phyloP scores from a whole-genome alignment of 30 jellyfish, hydroid and myxozoan genomes.

The Mastigias papua region DNA sequence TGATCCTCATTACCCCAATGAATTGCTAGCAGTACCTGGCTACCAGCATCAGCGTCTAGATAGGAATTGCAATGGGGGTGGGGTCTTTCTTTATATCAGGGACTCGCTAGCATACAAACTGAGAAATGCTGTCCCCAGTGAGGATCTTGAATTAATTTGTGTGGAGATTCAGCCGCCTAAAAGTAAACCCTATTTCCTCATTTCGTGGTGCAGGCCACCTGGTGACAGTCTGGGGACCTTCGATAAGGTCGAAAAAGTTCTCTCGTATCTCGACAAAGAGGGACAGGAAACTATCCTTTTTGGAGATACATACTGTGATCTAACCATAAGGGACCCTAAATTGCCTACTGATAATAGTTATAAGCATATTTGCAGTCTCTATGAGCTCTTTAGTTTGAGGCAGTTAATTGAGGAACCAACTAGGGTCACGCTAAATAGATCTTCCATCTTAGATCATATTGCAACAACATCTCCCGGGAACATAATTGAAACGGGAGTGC shows the following conservation, averaged over 20 bases:
- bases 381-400: conserved; percentile 31
- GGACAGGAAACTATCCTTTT: conserved; percentile 34
- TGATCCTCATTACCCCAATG: conserved; percentile 5
- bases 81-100: conserved; percentile 14
- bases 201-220: conserved; percentile 50
- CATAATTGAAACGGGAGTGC: conserved; percentile 41
- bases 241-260: conserved; percentile 50
- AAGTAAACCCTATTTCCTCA: background rate
- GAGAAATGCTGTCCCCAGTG: background rate
- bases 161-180: conserved; percentile 20
- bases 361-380: conserved; percentile 27
- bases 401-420: conserved; percentile 54
- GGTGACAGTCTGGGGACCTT: conserved; percentile 38
- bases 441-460: conserved; percentile 47
- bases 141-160: conserved; percentile 25
- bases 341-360: conserved; percentile 16
- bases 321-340: background rate
- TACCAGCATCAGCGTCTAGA: conserved; percentile 44
- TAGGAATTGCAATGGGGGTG: conserved; percentile 28
- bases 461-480: conserved; percentile 39
- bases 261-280: conserved; percentile 30
- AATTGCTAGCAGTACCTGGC: conserved; percentile 1
- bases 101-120: conserved; percentile 9
- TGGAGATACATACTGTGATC: conserved; percentile 47
- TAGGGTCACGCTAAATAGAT: conserved; percentile 17